Percentiles rank a stretch among this genome's conserved stretches.
Evolutionary conservation across 2,888 invertebrate species (phyloP).

Genomic region (Blera fallax): DNA sequence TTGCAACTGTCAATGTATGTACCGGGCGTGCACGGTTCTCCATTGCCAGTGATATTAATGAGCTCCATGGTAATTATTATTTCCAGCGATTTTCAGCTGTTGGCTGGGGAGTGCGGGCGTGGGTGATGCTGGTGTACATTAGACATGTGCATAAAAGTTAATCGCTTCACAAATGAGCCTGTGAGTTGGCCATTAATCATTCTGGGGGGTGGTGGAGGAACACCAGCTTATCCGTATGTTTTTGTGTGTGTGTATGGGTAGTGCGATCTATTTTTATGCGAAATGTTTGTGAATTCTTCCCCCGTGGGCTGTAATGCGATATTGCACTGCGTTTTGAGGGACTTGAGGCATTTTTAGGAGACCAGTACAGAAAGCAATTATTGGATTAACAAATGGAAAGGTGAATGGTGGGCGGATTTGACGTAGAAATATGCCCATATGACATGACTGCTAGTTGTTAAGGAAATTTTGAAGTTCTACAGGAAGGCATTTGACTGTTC

Average conservation of each 20-base stretch:
- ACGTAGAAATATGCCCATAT: conserved; percentile 39
- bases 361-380: conserved; percentile 50
- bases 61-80: conserved; percentile 71
- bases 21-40: conserved; percentile 9
- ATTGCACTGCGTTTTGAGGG: conserved; percentile 53
- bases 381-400: conserved; percentile 67
- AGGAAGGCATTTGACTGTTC: no score
- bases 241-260: conserved; percentile 7
- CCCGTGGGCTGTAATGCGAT: conserved; percentile 69
- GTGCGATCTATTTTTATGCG: conserved; percentile 68
- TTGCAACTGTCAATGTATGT: conserved; percentile 61
- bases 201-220: background rate
- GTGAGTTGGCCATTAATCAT: conserved; percentile 70
- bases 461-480: background rate
- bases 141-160: conserved; percentile 73
- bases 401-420: conserved; percentile 46
- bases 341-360: conserved; percentile 21
- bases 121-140: conserved; percentile 63
- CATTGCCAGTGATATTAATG: conserved; percentile 61
- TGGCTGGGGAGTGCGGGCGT: conserved; percentile 21
- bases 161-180: conserved; percentile 72
- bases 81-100: conserved; percentile 63
- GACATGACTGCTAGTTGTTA: conserved; percentile 36
- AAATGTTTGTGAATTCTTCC: conserved; percentile 46
- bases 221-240: conserved; percentile 2